A percentile compares a stretch with the other conserved stretches of the same genome.
These are phyloP conservation scores for Calameuta filiformis DNA, from an alignment of 2,888 invertebrate species.

Conservation along the genomic window DNA sequence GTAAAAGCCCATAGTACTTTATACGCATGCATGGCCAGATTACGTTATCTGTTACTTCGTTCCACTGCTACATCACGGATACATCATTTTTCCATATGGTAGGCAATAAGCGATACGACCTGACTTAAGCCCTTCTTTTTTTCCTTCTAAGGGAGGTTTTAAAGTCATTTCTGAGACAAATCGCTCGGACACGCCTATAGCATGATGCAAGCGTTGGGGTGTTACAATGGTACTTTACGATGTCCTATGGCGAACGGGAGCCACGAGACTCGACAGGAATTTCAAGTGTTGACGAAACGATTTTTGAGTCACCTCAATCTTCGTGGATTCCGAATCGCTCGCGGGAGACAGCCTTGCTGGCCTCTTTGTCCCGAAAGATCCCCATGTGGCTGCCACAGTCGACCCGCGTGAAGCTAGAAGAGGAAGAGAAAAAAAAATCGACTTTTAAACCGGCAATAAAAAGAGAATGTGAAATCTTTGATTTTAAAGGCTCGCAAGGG, in stretches of 20 bases:
- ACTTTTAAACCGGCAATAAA: constrained; percentile 65
- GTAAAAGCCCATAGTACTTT: neutral
- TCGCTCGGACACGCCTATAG: constrained; percentile 45
- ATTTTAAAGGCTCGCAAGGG: constrained; percentile 46
- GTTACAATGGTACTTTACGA: neutral
- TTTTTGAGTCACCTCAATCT: constrained; percentile 48
- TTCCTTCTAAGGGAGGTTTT: neutral
- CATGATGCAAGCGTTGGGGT: constrained; percentile 12
- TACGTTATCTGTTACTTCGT: neutral
- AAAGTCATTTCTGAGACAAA: constrained; percentile 51
- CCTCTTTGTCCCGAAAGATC: neutral
- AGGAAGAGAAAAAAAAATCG: constrained; percentile 45
- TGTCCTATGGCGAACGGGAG: constrained; percentile 9
- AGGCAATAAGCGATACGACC: neutral
- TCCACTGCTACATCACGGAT: neutral
- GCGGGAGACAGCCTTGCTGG: neutral
- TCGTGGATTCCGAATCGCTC: neutral
- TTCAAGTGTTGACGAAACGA: constrained; percentile 54
- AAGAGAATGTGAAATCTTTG: constrained; percentile 56
- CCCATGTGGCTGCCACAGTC: neutral
- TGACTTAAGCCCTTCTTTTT: neutral
- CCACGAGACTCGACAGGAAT: constrained; percentile 54
- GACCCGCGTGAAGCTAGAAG: neutral
- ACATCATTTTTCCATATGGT: neutral
- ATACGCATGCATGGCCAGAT: neutral